Percentiles rank a stretch among this genome's conserved stretches.
Evolutionary conservation across 2,797 vertebrate species (phyloP).

Genomic region (Prunella strophiata): DNA sequence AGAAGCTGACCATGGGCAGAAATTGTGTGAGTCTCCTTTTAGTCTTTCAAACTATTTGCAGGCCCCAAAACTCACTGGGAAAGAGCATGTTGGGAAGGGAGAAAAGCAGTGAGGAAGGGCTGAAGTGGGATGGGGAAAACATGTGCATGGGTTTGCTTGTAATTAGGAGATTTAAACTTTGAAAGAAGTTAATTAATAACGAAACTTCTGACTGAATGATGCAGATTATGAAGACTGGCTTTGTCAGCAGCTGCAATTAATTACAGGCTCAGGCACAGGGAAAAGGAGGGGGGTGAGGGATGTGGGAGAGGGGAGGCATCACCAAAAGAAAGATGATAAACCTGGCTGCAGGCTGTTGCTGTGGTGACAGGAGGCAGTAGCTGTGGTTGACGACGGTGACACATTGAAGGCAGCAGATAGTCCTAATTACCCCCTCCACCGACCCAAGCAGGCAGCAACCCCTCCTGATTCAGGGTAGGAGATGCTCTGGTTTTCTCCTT

Average conservation of each 20-base stretch:
- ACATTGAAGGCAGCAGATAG: constrained; percentile 32
- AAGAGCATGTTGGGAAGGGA: not conserved
- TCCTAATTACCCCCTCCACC: constrained; percentile 39
- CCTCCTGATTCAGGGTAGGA: not conserved
- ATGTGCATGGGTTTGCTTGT: constrained; percentile 15
- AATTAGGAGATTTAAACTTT: constrained; percentile 76
- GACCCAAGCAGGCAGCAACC: not conserved
- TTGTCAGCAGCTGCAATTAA: constrained; percentile 76
- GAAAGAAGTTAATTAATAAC: constrained; percentile 78
- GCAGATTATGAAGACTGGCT: constrained; percentile 66
- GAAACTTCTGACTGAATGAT: constrained; percentile 68
- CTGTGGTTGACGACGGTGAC: constrained; percentile 2
- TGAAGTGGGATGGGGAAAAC: not conserved
- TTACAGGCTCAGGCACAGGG: constrained; percentile 69
- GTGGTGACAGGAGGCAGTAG: constrained; percentile 46
- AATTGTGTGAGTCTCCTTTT: not conserved
- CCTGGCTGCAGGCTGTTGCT: constrained; percentile 63
- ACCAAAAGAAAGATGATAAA: constrained; percentile 43
- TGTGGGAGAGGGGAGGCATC: constrained; percentile 13
- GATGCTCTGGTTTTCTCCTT: not conserved
- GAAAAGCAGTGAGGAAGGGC: not conserved
- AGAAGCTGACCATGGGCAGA: not conserved
- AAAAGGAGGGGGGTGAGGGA: constrained; percentile 33
- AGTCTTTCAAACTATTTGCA: not conserved
- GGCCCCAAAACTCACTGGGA: not conserved